Percentiles rank a stretch among this genome's conserved stretches.
These are phyloP conservation scores for Asobara japonica DNA, from an alignment of 1,140 invertebrate genomes.

Conservation along the genomic window DNA sequence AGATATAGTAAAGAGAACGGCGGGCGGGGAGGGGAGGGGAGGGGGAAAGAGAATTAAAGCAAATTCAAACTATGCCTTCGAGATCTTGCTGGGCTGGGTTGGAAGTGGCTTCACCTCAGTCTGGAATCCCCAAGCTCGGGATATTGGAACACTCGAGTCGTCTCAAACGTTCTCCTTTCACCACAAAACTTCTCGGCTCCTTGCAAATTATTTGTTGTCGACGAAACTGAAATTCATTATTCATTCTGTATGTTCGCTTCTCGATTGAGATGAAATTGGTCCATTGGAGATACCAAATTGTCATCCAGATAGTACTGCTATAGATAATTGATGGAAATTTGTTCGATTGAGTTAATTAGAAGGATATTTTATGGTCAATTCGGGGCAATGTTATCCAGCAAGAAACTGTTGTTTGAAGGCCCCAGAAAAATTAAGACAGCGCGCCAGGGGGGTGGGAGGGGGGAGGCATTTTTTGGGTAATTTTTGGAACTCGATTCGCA, in stretches of 20 bases:
- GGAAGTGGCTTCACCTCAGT: background rate
- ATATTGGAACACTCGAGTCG: slow-evolving; percentile 1
- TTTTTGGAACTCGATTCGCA: too few relatives aligned
- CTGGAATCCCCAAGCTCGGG: background rate
- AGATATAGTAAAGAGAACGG: too few relatives aligned
- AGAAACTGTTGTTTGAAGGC: too few relatives aligned
- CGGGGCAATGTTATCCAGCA: too few relatives aligned
- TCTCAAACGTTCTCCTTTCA: background rate
- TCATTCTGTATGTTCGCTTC: background rate
- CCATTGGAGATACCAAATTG: too few relatives aligned
- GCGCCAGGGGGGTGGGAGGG: too few relatives aligned
- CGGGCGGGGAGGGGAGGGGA: background rate
- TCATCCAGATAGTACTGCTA: too few relatives aligned
- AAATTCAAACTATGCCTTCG: background rate
- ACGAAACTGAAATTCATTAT: background rate
- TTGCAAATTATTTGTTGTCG: slow-evolving; percentile 1
- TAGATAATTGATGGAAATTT: too few relatives aligned
- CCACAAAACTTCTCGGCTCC: background rate
- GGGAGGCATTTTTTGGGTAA: too few relatives aligned
- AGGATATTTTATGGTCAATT: too few relatives aligned
- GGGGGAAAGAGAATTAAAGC: background rate
- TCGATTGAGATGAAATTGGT: background rate
- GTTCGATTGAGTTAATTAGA: too few relatives aligned
- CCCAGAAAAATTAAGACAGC: too few relatives aligned
- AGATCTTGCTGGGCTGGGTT: background rate